These are phyloP conservation scores for Panagrolaimus sp. DNA, from an alignment of 1,140 invertebrate genomes.

Conservation along the genomic window DNA sequence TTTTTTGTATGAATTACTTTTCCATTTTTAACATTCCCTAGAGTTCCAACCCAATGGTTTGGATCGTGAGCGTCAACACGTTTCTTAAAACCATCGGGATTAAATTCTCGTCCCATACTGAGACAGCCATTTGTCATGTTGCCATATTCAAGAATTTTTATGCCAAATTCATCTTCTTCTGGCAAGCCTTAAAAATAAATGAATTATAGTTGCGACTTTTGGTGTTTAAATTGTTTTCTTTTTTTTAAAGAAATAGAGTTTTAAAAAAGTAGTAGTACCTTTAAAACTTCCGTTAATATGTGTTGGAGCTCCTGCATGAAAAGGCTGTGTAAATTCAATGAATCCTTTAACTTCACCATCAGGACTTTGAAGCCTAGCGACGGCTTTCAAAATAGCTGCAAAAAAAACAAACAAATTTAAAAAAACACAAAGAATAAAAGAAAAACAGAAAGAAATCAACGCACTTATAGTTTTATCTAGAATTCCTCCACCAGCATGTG, in stretches of 20 bases:
- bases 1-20: background rate
- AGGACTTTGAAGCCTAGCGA: slow-evolving; percentile 1
- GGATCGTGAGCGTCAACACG: background rate
- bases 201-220: background rate
- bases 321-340: slow-evolving; percentile 2
- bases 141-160: slow-evolving; percentile 9
- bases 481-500: no score
- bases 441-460: background rate
- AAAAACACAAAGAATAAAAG: background rate
- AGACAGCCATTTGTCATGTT: slow-evolving; percentile 10
- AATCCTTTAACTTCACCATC: slow-evolving; percentile 8
- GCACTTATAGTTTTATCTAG: background rate
- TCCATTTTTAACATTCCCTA: slow-evolving; percentile 10
- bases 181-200: background rate
- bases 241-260: no score
- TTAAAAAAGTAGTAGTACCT: background rate
- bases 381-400: slow-evolving; percentile 11
- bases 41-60: slow-evolving; percentile 2
- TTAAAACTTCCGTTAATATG: slow-evolving; percentile 14
- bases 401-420: no score
- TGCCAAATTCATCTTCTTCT: slow-evolving; percentile 2
- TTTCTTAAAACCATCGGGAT: slow-evolving; percentile 7
- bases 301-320: background rate
- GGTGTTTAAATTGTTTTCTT: no score
- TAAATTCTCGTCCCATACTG: slow-evolving; percentile 9